Evolutionary conservation across 1,140 invertebrate species (phyloP), one percentile per base, ranked within the genome.

Genomic region (Lethocerus indicus): DNA sequence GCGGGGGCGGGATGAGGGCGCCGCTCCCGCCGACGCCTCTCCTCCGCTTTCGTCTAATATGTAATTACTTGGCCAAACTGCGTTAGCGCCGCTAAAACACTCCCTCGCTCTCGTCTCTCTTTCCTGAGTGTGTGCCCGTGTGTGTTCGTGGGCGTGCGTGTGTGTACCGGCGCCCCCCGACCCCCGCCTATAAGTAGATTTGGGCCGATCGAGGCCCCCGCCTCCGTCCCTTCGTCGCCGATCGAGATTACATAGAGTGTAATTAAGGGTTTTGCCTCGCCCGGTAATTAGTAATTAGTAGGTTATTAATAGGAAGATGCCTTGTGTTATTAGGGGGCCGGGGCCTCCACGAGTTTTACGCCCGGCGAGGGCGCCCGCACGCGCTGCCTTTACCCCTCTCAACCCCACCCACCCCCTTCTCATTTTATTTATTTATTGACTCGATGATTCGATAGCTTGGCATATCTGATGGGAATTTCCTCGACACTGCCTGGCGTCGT

Each of bases 221-320:
- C 43, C 43, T 45, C 37, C 16, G n/a, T n/a, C n/a, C n/a, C n/a
- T 39, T 20, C 16, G 23, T 12, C 21, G 14, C 36, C 50, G 50
- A 51, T 51, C 50, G 36, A 51, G 50, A 51, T 51, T 51, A 51
- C 50, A 51, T 50, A 50, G 42, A n/a, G 26, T 44, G 50, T 51
- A 51, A 51, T 51, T 51, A 51, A 51, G 50, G 50, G 41, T 44
- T 51, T 51, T 42, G 29, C 41, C 44, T 36, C 12, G 21, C 21
- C 39, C 25, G 20, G 41, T 47, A 44, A 51, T 51, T 51, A 51
- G 42, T 51, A 51, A 51, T 51, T 51, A 51, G 50, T 36, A 47
- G 47, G 50, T 51, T 51, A 51, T 51, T 51, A 51, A 51, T 51
- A 44, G 50, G 50, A 37, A 27, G 44, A 20, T 27, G n/a, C n/a